A percentile compares a stretch with the other conserved stretches of the same genome.
Conservation (phyloP, 2,113 vertebrate genomes). For the Elachura formosa region DNA sequence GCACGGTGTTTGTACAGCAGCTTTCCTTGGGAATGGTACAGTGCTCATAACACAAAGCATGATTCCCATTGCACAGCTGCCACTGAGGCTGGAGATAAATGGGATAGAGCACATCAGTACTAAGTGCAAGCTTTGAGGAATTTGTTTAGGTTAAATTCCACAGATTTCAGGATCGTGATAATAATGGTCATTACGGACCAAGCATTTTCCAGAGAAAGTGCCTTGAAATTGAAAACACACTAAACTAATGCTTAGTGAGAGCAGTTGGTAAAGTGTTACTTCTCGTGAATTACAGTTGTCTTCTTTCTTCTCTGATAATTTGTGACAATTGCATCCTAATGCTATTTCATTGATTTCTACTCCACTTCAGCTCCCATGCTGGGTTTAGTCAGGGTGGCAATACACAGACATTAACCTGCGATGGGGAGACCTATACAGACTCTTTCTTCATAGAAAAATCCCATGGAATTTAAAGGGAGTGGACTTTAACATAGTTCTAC, state of each 20-base stretch:
- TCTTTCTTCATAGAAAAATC: not conserved
- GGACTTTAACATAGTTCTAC: not conserved
- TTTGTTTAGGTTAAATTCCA: constrained; percentile 69
- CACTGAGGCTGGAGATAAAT: not conserved
- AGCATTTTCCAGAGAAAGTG: constrained; percentile 35
- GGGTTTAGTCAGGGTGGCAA: constrained; percentile 58
- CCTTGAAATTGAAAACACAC: constrained; percentile 58
- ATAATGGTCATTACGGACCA: constrained; percentile 63
- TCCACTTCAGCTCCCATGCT: constrained; percentile 64
- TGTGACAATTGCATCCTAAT: constrained; percentile 71
- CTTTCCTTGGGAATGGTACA: not conserved
- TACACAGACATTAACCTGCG: constrained; percentile 19
- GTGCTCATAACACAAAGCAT: not conserved
- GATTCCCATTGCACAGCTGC: not conserved
- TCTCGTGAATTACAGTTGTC: constrained; percentile 68
- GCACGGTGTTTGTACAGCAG: not conserved
- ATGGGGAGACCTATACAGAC: not conserved
- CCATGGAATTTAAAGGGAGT: not conserved
- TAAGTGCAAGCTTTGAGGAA: constrained; percentile 44
- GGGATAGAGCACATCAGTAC: not conserved
- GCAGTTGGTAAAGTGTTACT: constrained; percentile 59
- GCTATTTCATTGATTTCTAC: constrained; percentile 70
- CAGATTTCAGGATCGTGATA: constrained; percentile 52
- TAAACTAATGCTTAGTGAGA: constrained; percentile 63
- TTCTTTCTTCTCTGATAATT: constrained; percentile 66